These are phyloP conservation scores for Catalaphyllia jardinei DNA, from an alignment of 64 coral and sea anemone genomes.

Conservation along the genomic window DNA sequence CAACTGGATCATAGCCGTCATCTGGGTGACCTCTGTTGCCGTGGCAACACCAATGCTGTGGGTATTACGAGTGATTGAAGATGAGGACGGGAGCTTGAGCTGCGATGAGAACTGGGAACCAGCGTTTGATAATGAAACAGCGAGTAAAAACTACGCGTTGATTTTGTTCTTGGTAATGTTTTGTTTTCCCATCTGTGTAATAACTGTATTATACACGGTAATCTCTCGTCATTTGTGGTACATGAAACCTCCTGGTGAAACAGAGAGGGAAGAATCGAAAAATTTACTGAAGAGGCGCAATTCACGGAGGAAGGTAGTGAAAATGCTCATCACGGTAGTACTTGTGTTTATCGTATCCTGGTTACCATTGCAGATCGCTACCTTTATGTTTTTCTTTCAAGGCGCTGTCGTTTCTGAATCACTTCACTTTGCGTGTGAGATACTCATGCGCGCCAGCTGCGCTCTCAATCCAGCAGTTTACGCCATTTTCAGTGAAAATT, in stretches of 20 bases:
- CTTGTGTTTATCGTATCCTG: slow-evolving; percentile 51
- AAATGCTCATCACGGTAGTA: slow-evolving; percentile 65
- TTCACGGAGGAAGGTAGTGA: slow-evolving; percentile 60
- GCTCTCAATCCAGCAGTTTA: slow-evolving; percentile 56
- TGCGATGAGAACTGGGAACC: slow-evolving; percentile 55
- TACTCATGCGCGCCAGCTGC: slow-evolving; percentile 57
- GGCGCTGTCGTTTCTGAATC: neutral
- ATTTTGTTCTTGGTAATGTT: slow-evolving; percentile 29
- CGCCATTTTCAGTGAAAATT: slow-evolving; percentile 63
- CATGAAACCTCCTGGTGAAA: slow-evolving; percentile 48
- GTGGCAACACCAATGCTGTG: slow-evolving; percentile 46
- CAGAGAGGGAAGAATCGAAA: slow-evolving; percentile 5
- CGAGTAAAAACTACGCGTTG: slow-evolving; percentile 21
- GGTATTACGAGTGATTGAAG: slow-evolving; percentile 1
- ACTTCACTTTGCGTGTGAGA: slow-evolving; percentile 46
- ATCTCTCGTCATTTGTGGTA: slow-evolving; percentile 52
- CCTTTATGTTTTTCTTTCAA: slow-evolving; percentile 22
- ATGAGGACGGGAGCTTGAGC: neutral
- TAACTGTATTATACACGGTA: slow-evolving; percentile 50
- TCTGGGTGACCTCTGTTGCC: slow-evolving; percentile 33
- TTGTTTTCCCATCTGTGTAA: slow-evolving; percentile 42
- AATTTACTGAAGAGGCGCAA: slow-evolving; percentile 5
- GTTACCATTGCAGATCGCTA: slow-evolving; percentile 45
- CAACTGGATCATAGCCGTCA: slow-evolving; percentile 6
- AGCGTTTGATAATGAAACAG: slow-evolving; percentile 35